Evolutionary conservation across 2,888 invertebrate genomes (phyloP), one percentile per base, ranked within the genome.

Genomic region (Phortica okadai): DNA sequence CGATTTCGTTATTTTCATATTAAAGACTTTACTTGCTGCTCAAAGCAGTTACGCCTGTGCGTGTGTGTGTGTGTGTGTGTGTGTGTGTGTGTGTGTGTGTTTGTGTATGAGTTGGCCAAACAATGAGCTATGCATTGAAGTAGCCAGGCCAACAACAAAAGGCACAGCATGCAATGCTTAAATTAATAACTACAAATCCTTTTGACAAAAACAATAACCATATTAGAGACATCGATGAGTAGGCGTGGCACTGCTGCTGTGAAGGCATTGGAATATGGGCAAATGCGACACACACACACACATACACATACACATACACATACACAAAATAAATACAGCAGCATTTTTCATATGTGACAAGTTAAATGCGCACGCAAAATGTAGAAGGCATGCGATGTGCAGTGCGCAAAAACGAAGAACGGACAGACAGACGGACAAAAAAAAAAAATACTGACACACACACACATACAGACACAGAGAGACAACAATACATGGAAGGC

Each of bases 201-300:
- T 33, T 33, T 33, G 33, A 5, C 33, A 1, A 2, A 33, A 33
- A 33, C 33, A 33, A 33, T 1, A 33, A 33, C 3, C 1, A 33
- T 33, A 33, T 33, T 33, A 33, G 33, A 33, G 33, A 5, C 33
- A 33, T 33, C 33, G 4, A 33, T 33, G 0, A 33, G 33, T 4
- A 33, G 33, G 33, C 33, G 33, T 33, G 33, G 33, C 33, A 33
- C 4, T 33, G 33, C 0, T 33, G 33, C 33, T 33, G 33, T 33
- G 33, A 2, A 5, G 33, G 21, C 21, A 0, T 11, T 25, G 62
- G 10, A 21, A 25, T n/a, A 1, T 56, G 0, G 62, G 62, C 5
- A 21, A 62, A 76, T 16, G 80, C 78, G 83, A 82, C 77, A 79
- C 78, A 21, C 14, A 21, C 59, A 16, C 2, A 59, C 59, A 78